phyloP scores from a whole-genome alignment of 2,888 invertebrate species.

The Tetranychus piercei region DNA sequence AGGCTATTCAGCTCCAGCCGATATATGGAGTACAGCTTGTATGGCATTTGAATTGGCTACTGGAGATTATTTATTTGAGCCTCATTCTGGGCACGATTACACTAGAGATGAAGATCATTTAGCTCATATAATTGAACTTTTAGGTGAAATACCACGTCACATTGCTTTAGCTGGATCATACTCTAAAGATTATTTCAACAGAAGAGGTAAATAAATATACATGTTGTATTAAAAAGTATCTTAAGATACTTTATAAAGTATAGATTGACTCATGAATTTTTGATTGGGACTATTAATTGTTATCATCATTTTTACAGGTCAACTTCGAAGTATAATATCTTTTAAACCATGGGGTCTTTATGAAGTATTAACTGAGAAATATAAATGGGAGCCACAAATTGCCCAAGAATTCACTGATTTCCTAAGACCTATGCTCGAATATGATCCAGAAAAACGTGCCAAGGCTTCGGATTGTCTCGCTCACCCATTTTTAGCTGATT shows the following conservation, averaged over 20 bases:
- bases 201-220: slow-evolving; percentile 44
- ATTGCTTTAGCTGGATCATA: slow-evolving; percentile 59
- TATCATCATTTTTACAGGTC: slow-evolving; percentile 39
- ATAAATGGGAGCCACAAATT: slow-evolving; percentile 76
- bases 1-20: slow-evolving; percentile 89
- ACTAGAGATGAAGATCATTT: slow-evolving; percentile 95
- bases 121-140: slow-evolving; percentile 92
- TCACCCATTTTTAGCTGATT: slow-evolving; percentile 62
- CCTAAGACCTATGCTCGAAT: slow-evolving; percentile 86
- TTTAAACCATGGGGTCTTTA: slow-evolving; percentile 89
- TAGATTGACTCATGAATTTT: neutral
- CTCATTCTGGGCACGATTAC: slow-evolving; percentile 91
- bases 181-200: slow-evolving; percentile 44
- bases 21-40: slow-evolving; percentile 98
- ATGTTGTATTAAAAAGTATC: neutral
- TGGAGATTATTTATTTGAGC: slow-evolving; percentile 96
- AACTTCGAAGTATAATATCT: slow-evolving; percentile 79
- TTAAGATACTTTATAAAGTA: neutral
- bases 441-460: slow-evolving; percentile 76
- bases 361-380: slow-evolving; percentile 86
- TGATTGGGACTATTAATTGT: neutral
- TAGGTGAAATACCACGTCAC: slow-evolving; percentile 82
- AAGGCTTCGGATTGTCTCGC: slow-evolving; percentile 83
- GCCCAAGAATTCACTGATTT: slow-evolving; percentile 85
- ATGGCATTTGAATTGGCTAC: slow-evolving; percentile 99